A percentile compares a stretch with the other conserved stretches of the same genome.
Evolutionary conservation across 2,888 invertebrate species (phyloP).

Genomic region (Drosophila kokeensis): DNA sequence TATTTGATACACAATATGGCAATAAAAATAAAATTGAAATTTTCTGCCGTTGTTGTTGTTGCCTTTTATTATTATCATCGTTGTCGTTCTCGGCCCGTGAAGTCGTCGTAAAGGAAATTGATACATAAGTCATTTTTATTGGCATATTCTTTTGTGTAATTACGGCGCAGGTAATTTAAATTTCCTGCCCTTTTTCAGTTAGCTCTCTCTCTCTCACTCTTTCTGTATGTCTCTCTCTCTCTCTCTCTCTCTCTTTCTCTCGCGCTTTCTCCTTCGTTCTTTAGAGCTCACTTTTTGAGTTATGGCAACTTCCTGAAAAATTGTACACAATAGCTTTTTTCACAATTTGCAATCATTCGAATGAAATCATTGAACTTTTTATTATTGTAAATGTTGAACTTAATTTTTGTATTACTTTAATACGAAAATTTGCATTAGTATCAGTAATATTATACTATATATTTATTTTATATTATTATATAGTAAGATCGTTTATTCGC

Average conservation of each 20-base stretch:
- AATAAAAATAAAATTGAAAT: constrained; percentile 84
- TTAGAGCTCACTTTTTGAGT: constrained; percentile 24
- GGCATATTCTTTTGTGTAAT: constrained; percentile 81
- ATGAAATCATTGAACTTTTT: constrained; percentile 1
- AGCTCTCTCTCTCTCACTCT: constrained; percentile 12
- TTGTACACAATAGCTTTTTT: constrained; percentile 15
- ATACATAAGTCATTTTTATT: constrained; percentile 83
- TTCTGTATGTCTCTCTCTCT: not conserved
- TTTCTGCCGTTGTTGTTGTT: constrained; percentile 46
- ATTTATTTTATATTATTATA: not conserved
- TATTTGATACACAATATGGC: constrained; percentile 83
- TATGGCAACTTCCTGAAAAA: constrained; percentile 18
- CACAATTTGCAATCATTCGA: constrained; percentile 18
- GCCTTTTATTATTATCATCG: constrained; percentile 75
- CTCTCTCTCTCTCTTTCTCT: constrained; percentile 4
- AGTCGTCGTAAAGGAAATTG: constrained; percentile 79
- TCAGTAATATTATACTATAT: not conserved
- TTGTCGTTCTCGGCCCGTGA: constrained; percentile 53
- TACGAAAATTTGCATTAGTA: not conserved
- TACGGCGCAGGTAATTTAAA: constrained; percentile 78
- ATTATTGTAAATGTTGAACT: not conserved
- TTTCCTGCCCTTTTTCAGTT: constrained; percentile 53
- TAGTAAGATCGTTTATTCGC: not conserved
- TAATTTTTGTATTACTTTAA: not conserved
- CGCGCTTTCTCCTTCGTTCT: not conserved